A percentile compares a stretch with the other conserved stretches of the same genome.
Evolutionary conservation across 2,797 vertebrate genomes (phyloP).

Genomic region (Cyclopterus lumpus): DNA sequence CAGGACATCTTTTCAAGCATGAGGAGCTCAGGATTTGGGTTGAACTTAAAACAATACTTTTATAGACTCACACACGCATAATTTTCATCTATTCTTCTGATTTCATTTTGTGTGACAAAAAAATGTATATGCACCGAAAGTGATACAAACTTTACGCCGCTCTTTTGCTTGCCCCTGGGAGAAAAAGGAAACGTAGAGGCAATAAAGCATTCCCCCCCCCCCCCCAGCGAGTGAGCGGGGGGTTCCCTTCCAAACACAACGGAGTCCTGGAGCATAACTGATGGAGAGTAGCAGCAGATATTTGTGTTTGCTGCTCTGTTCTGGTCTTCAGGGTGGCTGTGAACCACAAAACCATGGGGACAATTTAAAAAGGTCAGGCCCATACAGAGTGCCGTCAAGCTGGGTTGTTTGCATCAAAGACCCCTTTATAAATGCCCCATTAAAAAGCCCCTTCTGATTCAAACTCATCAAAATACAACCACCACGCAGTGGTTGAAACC

Average conservation of each 20-base stretch:
- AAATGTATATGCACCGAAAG: background rate
- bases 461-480: slow-evolving; percentile 42
- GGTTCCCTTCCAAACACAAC: slow-evolving; percentile 60
- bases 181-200: slow-evolving; percentile 43
- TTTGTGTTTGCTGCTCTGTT: slow-evolving; percentile 50
- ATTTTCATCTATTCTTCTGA: background rate
- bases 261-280: slow-evolving; percentile 42
- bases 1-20: no score
- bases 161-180: slow-evolving; percentile 14
- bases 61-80: background rate
- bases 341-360: slow-evolving; percentile 26
- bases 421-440: slow-evolving; percentile 27
- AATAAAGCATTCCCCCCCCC: no score
- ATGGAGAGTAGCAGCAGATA: slow-evolving; percentile 60
- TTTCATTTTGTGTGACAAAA: background rate
- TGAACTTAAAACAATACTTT: no score
- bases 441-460: slow-evolving; percentile 17
- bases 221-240: slow-evolving; percentile 32
- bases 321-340: slow-evolving; percentile 39
- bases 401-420: slow-evolving; percentile 37
- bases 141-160: background rate
- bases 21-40: no score
- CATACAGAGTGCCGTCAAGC: slow-evolving; percentile 15
- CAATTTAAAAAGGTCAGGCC: slow-evolving; percentile 44
- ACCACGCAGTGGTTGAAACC: slow-evolving; percentile 17